Percentiles rank a stretch among this genome's conserved stretches.
phyloP scores from a whole-genome alignment of 1,140 invertebrate species.

The Diorhabda sublineata region DNA sequence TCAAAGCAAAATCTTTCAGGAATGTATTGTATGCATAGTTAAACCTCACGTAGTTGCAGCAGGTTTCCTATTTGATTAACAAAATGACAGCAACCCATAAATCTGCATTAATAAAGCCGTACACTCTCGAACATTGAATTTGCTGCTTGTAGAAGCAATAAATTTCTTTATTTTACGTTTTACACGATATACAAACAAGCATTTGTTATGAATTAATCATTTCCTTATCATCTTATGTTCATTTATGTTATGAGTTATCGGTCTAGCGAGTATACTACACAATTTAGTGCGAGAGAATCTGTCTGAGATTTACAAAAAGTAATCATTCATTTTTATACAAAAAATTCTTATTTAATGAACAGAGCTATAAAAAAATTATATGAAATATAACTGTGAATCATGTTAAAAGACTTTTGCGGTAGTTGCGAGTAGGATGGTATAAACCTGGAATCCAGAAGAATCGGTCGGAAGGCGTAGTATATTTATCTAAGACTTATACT shows the following conservation, averaged over 20 bases:
- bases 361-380: too few species aligned
- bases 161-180: slow-evolving; percentile 38
- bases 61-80: slow-evolving; percentile 44
- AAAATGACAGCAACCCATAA: slow-evolving; percentile 42
- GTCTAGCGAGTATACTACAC: background rate
- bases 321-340: too few species aligned
- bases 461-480: too few species aligned
- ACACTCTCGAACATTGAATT: slow-evolving; percentile 39
- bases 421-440: too few species aligned
- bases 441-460: too few species aligned
- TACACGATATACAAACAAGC: slow-evolving; percentile 20
- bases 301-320: too few species aligned
- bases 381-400: too few species aligned
- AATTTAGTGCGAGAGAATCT: background rate
- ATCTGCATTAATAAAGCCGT: slow-evolving; percentile 45
- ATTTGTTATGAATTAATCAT: slow-evolving; percentile 17
- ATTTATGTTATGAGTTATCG: background rate
- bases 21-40: slow-evolving; percentile 27
- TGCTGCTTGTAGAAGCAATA: slow-evolving; percentile 31
- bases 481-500: too few species aligned
- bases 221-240: slow-evolving; percentile 13
- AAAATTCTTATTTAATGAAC: too few species aligned
- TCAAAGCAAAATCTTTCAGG: slow-evolving; percentile 27
- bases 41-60: slow-evolving; percentile 37
- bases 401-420: too few species aligned